Base-by-base conservation (phyloP, 2,113 vertebrate genomes). In the Alosa alosa region DNA sequence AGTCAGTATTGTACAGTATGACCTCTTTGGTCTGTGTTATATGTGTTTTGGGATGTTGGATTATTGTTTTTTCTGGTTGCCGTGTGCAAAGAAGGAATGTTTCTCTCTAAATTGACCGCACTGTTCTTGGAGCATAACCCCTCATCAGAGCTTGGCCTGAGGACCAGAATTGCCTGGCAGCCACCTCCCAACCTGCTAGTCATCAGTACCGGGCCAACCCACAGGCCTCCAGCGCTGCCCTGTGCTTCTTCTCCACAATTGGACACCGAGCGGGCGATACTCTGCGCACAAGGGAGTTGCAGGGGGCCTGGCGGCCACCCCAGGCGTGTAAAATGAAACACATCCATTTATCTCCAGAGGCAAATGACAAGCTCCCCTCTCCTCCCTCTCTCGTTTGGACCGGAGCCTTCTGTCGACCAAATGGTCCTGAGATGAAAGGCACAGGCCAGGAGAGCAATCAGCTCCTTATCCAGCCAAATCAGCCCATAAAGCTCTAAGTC, bases 301-400 rank as follows among this genome's bases (percentile, higher is more conserved):
- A 13, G 36, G 13, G 11, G 72, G 72, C 2, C 18, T 39, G 72
- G 9, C 25, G 31, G 72, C 31, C 72, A 78, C 72, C 72, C 31
- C 36, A 3, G 36, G 72, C 39, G 72, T 78, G 72, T 78, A 36
- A 78, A 78, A 78, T 78, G 72, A 78, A 78, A 78, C 72, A 78
- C 72, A 78, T 78, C 72, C 36, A 78, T 78, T 78, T 78, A 36
- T 78, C 72, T 36, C 31, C 72, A 78, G 36, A 39, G 72, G 72
- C 72, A 78, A 78, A 36, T 78, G 72, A 78, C 72, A 15, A 17
- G 72, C 4, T 78, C 72, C 72, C 11, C 36, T 6, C 36, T 39
- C 9, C 72, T 78, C 72, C 72, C 4, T 36, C 13, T 17, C 13
- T 78, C 11, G 13, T 78, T 39, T 36, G 10, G 36, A 44, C 1